phyloP scores from a whole-genome alignment of 2,113 vertebrate genomes.

The Hippocampus abdominalis region DNA sequence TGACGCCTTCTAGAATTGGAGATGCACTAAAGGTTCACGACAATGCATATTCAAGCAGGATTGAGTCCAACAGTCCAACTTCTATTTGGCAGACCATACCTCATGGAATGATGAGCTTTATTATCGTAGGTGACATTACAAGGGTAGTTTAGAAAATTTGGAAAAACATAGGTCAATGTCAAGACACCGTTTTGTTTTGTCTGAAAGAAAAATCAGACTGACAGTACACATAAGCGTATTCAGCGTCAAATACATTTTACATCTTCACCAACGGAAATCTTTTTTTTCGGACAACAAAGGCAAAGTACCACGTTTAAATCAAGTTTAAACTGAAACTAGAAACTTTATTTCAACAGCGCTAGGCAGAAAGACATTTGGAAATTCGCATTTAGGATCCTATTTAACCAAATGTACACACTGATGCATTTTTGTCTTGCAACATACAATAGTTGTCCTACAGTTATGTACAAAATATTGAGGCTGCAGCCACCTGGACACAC shows the following conservation, averaged over 20 bases:
- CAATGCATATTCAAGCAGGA: slow-evolving; percentile 67
- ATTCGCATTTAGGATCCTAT: slow-evolving; percentile 89
- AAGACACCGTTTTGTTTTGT: slow-evolving; percentile 46
- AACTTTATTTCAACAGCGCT: slow-evolving; percentile 94
- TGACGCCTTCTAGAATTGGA: slow-evolving; percentile 61
- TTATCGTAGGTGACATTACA: slow-evolving; percentile 60
- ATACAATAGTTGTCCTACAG: slow-evolving; percentile 68
- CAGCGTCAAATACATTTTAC: slow-evolving; percentile 68
- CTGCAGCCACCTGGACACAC: slow-evolving; percentile 77
- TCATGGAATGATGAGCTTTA: slow-evolving; percentile 64
- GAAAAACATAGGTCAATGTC: slow-evolving; percentile 47
- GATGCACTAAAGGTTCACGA: slow-evolving; percentile 64
- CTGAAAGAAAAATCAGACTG: slow-evolving; percentile 44
- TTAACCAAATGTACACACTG: slow-evolving; percentile 94
- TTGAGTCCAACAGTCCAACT: slow-evolving; percentile 64
- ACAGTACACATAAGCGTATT: slow-evolving; percentile 55
- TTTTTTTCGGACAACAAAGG: slow-evolving; percentile 76
- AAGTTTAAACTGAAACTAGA: slow-evolving; percentile 88
- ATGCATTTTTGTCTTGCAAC: slow-evolving; percentile 84
- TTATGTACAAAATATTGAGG: slow-evolving; percentile 84
- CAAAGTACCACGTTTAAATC: slow-evolving; percentile 90
- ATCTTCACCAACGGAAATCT: slow-evolving; percentile 56
- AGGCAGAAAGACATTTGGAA: slow-evolving; percentile 88
- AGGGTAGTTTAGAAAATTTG: slow-evolving; percentile 61
- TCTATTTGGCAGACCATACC: slow-evolving; percentile 72